Evolutionary conservation across 2,113 vertebrate species (phyloP).

Genomic region (Mobula hypostoma): DNA sequence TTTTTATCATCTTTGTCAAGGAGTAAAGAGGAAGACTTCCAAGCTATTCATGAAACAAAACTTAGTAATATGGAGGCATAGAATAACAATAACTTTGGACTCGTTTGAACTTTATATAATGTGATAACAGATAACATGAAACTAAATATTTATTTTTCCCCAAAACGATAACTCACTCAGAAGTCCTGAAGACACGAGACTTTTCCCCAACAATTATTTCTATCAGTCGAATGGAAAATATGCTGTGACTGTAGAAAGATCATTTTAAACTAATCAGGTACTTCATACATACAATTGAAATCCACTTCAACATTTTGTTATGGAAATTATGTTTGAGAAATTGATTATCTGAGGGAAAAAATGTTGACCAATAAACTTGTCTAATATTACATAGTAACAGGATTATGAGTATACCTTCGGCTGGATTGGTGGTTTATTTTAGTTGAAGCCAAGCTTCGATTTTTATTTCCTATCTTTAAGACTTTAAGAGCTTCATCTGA

Average conservation of each 20-base stretch:
- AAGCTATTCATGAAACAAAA: background rate
- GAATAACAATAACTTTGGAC: background rate
- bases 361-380: background rate
- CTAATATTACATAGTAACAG: background rate
- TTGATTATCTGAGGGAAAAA: background rate
- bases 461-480: conserved; percentile 74
- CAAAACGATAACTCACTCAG: conserved; percentile 61
- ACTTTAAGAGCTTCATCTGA: conserved; percentile 67
- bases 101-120: background rate
- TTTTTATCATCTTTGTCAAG: background rate
- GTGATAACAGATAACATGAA: background rate
- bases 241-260: conserved; percentile 66
- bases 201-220: conserved; percentile 52
- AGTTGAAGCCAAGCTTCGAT: conserved; percentile 74
- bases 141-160: background rate
- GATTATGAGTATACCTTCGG: conserved; percentile 60
- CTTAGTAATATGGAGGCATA: background rate
- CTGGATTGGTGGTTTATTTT: conserved; percentile 83
- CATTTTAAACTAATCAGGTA: background rate
- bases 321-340: background rate
- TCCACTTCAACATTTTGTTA: background rate
- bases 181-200: conserved; percentile 55
- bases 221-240: conserved; percentile 76
- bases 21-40: background rate
- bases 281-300: no score